Percentiles rank a stretch among this genome's conserved stretches.
Evolutionary conservation across 2,888 invertebrate genomes (phyloP).

Genomic region (Pemphredon lugubris): DNA sequence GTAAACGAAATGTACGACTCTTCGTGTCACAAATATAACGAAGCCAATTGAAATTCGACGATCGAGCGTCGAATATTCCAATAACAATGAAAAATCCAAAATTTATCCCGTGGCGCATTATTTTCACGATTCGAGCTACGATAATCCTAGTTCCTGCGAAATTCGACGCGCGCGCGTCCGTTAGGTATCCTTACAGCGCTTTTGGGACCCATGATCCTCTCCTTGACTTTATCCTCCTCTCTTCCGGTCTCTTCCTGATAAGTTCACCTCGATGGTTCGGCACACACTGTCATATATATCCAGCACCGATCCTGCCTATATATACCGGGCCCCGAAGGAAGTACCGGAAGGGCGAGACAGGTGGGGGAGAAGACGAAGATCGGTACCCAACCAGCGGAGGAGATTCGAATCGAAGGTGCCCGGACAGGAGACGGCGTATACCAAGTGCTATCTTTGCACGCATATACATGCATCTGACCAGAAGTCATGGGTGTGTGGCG

Average conservation of each 20-base stretch:
- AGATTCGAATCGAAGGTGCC: constrained; percentile 52
- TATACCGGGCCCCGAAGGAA: constrained; percentile 71
- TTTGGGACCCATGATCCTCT: constrained; percentile 64
- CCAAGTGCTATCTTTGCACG: constrained; percentile 3
- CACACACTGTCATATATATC: constrained; percentile 78
- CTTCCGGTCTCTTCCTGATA: constrained; percentile 36
- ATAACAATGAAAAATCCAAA: background rate
- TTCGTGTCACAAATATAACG: too few relatives aligned
- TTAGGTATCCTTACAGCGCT: constrained; percentile 64
- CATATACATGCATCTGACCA: constrained; percentile 2
- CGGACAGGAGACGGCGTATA: constrained; percentile 21
- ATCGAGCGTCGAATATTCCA: too few relatives aligned
- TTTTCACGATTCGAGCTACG: too few relatives aligned
- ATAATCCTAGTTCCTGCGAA: background rate
- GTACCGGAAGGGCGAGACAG: constrained; percentile 65
- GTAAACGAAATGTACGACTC: too few relatives aligned
- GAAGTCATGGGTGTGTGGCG: background rate
- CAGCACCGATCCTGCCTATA: constrained; percentile 72
- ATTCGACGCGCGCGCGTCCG: background rate
- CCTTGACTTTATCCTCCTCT: constrained; percentile 12
- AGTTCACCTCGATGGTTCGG: constrained; percentile 41
- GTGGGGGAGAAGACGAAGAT: constrained; percentile 60
- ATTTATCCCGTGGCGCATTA: too few relatives aligned
- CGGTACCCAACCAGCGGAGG: constrained; percentile 52
- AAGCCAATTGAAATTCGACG: too few relatives aligned